These are phyloP conservation scores for Trachelus stipa DNA, from an alignment of 2,888 invertebrate genomes.

Conservation along the genomic window DNA sequence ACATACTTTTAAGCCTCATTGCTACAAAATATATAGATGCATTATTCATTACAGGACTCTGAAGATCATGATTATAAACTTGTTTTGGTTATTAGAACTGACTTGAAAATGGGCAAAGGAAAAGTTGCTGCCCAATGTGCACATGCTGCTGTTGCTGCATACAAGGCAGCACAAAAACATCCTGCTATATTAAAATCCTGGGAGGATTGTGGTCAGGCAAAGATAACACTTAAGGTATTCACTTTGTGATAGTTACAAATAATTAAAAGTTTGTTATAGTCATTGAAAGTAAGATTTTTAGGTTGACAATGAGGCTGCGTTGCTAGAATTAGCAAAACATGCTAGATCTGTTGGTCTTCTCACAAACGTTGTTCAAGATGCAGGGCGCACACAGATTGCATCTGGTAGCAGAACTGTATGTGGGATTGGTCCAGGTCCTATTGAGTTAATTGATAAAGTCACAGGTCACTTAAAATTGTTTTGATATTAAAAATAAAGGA, in stretches of 20 bases:
- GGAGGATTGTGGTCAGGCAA: constrained; percentile 83
- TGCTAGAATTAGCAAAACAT: constrained; percentile 76
- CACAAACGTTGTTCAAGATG: constrained; percentile 85
- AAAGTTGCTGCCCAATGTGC: constrained; percentile 94
- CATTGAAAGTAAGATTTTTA: constrained; percentile 42
- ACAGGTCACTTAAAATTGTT: constrained; percentile 87
- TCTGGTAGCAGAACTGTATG: constrained; percentile 90
- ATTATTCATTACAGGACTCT: neutral
- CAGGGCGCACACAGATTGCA: constrained; percentile 93
- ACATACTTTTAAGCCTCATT: neutral
- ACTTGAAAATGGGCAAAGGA: constrained; percentile 94
- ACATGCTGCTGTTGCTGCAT: constrained; percentile 93
- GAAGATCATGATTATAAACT: constrained; percentile 77
- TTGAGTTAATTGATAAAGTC: constrained; percentile 80
- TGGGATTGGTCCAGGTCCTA: constrained; percentile 92
- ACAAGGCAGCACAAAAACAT: constrained; percentile 76
- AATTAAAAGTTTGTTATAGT: neutral
- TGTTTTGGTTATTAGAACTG: constrained; percentile 87
- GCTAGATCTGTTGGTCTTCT: constrained; percentile 80
- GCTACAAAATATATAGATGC: neutral
- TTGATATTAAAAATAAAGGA: constrained; percentile 9
- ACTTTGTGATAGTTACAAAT: neutral
- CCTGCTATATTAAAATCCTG: constrained; percentile 74
- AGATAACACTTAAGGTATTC: constrained; percentile 82
- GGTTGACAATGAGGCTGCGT: constrained; percentile 79